A percentile compares a stretch with the other conserved stretches of the same genome.
Conservation (phyloP, 1,140 invertebrate genomes). For the Drosophila asahinai region DNA sequence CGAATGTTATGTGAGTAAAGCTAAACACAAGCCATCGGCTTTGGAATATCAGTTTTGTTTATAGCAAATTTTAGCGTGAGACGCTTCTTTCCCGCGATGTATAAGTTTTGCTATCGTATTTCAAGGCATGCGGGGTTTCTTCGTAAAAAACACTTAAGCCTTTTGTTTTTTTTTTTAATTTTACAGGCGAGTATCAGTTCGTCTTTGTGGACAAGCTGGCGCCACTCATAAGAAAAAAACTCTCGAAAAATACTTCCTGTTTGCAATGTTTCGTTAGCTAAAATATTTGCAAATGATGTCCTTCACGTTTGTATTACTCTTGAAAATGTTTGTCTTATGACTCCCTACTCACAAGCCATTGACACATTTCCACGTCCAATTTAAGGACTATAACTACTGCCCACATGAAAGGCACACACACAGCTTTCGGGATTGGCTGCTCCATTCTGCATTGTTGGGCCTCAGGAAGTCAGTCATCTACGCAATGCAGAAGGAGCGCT, state of each 20-base stretch:
- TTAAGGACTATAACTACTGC: slow-evolving; percentile 6
- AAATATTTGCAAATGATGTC: slow-evolving; percentile 6
- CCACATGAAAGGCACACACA: slow-evolving; percentile 1
- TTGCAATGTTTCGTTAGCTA: not conserved
- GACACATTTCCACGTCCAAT: slow-evolving; percentile 7
- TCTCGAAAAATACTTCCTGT: not conserved
- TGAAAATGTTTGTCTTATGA: slow-evolving; percentile 8
- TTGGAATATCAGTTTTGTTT: no score
- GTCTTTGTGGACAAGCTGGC: no score
- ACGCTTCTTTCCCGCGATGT: no score
- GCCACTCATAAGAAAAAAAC: not conserved
- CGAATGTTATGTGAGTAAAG: no score
- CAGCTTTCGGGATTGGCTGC: not conserved
- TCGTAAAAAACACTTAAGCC: no score
- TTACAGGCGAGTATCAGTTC: no score
- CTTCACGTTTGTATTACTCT: not conserved
- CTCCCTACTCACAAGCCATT: not conserved
- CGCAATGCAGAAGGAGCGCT: slow-evolving; percentile 25
- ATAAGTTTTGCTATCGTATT: no score
- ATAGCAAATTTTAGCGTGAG: no score
- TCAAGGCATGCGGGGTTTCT: no score
- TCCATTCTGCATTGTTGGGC: not conserved
- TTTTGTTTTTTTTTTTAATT: no score
- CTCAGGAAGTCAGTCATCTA: slow-evolving; percentile 16
- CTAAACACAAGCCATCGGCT: no score